phyloP scores from a whole-genome alignment of 2,888 invertebrate species.

The Elysia crispata region DNA sequence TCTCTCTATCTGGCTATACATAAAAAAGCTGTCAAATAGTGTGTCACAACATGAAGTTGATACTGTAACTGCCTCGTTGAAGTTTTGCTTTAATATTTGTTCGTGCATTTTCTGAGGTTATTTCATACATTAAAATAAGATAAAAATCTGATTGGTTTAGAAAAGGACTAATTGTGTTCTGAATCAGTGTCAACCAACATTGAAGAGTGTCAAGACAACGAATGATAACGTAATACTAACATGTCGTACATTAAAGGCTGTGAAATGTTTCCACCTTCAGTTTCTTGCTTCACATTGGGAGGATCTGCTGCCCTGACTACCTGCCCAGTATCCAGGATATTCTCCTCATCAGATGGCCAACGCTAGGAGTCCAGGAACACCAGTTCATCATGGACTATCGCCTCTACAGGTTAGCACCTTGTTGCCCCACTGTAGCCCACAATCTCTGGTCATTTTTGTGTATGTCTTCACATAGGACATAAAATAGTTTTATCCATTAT shows the following conservation, averaged over 20 bases:
- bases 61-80: too few relatives aligned
- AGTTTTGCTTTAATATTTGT: too few relatives aligned
- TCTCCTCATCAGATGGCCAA: constrained; percentile 69
- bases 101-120: too few relatives aligned
- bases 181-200: too few relatives aligned
- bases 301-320: constrained; percentile 62
- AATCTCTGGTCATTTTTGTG: neutral
- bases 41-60: too few relatives aligned
- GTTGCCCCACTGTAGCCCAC: neutral
- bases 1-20: too few relatives aligned
- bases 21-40: too few relatives aligned
- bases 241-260: too few relatives aligned
- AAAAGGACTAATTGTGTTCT: too few relatives aligned
- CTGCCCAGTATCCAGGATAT: constrained; percentile 72
- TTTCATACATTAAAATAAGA: too few relatives aligned
- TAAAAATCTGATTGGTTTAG: too few relatives aligned
- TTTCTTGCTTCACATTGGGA: constrained; percentile 67
- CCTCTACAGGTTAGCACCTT: constrained; percentile 61
- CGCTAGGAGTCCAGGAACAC: constrained; percentile 71
- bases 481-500: neutral
- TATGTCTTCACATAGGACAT: neutral
- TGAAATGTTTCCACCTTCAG: constrained; percentile 50
- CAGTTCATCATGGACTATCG: constrained; percentile 64
- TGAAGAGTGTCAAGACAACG: neutral
- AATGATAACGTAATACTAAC: neutral